Evolutionary conservation across 1,140 invertebrate species (phyloP).

Genomic region (Nasonia vitripennis): DNA sequence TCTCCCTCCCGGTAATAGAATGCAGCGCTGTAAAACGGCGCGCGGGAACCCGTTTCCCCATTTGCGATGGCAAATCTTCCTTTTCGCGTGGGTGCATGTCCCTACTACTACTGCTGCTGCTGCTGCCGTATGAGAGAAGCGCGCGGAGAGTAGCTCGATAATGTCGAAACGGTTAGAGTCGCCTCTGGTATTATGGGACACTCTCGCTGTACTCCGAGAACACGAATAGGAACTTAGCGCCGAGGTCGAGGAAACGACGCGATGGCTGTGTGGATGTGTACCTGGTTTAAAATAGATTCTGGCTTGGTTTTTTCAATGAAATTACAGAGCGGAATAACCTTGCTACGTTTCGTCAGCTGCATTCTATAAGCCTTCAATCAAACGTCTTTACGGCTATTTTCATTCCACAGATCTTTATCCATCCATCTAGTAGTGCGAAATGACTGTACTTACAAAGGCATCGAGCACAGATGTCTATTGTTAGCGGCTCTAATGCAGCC

Average conservation of each 20-base stretch:
- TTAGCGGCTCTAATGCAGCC: not conserved
- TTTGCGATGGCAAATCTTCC: conserved; percentile 29
- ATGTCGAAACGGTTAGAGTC: conserved; percentile 24
- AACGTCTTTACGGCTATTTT: not conserved
- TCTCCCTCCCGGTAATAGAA: conserved; percentile 9
- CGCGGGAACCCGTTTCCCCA: conserved; percentile 27
- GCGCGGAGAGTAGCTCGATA: conserved; percentile 9
- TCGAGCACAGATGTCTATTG: not conserved
- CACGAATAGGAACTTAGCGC: conserved; percentile 16
- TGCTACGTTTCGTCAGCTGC: no score
- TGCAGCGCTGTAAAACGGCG: conserved; percentile 11
- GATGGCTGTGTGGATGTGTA: not conserved
- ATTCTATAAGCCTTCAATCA: not conserved
- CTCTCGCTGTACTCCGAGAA: not conserved
- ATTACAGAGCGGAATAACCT: not conserved
- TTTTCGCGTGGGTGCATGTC: conserved; percentile 15
- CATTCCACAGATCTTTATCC: not conserved
- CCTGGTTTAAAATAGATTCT: no score
- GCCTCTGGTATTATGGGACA: conserved; percentile 16
- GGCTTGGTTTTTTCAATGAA: not conserved
- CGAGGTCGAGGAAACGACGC: not conserved
- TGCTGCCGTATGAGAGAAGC: not conserved
- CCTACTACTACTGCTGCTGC: not conserved
- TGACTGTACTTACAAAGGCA: not conserved
- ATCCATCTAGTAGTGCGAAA: not conserved